Evolutionary conservation across 1,140 invertebrate species (phyloP).

Genomic region (Sycobia sp.): DNA sequence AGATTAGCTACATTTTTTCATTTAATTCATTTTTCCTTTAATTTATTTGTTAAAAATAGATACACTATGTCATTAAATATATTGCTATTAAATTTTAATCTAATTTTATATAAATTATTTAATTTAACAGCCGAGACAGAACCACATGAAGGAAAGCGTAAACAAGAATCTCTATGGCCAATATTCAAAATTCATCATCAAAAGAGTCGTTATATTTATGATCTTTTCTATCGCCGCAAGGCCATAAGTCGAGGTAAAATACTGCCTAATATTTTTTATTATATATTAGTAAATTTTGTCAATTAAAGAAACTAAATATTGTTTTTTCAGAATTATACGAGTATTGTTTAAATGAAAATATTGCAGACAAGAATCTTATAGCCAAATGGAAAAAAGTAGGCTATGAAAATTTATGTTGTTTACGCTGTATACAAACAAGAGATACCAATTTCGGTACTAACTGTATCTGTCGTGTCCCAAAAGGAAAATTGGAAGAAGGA

Average conservation of each 20-base stretch:
- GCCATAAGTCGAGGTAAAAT: conserved; percentile 85
- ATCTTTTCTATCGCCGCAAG: conserved; percentile 94
- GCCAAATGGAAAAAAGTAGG: conserved; percentile 99
- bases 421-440: conserved; percentile 97
- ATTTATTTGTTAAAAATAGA: background rate
- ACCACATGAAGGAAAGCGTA: conserved; percentile 98
- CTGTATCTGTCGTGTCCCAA: conserved; percentile 98
- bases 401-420: conserved; percentile 98
- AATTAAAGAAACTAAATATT: background rate
- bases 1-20: background rate
- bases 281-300: background rate
- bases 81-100: background rate
- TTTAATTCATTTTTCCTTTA: background rate
- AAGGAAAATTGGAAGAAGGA: conserved; percentile 97
- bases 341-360: conserved; percentile 95
- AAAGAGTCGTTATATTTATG: conserved; percentile 96
- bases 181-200: conserved; percentile 99
- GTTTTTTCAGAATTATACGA: conserved; percentile 87
- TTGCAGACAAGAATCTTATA: conserved; percentile 96
- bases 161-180: conserved; percentile 98
- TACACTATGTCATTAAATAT: background rate
- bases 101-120: conserved; percentile 13
- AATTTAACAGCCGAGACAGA: conserved; percentile 88
- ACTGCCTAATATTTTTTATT: conserved; percentile 9
- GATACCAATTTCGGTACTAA: conserved; percentile 99